These are phyloP conservation scores for Brachionus rubens DNA, from an alignment of 1,140 invertebrate species.

Conservation along the genomic window DNA sequence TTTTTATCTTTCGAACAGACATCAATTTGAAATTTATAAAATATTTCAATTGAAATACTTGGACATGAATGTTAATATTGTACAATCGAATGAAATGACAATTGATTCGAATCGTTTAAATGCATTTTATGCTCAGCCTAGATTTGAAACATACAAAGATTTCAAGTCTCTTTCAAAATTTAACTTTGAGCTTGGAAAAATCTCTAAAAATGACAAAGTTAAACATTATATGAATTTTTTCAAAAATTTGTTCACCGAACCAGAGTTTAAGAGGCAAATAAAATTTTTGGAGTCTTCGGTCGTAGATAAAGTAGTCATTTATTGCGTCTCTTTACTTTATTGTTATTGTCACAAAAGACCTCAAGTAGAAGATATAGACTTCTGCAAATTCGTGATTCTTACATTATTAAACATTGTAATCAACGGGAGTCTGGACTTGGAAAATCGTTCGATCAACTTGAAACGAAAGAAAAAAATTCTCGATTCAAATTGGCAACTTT, in stretches of 20 bases:
- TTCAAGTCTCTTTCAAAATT: background rate
- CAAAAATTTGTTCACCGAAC: background rate
- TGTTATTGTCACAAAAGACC: background rate
- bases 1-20: background rate
- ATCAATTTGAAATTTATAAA: background rate
- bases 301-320: background rate
- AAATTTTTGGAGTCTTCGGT: background rate
- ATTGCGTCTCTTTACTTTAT: background rate
- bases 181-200: background rate
- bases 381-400: background rate
- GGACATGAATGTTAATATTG: background rate
- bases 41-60: background rate
- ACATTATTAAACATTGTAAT: background rate
- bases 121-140: conserved; percentile 3
- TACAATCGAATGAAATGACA: background rate
- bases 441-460: background rate
- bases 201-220: background rate
- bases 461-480: background rate
- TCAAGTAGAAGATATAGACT: background rate
- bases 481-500: too few relatives aligned
- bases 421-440: background rate
- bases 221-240: background rate
- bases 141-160: background rate
- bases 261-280: background rate
- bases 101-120: background rate